A percentile compares a stretch with the other conserved stretches of the same genome.
Conservation (phyloP, 2,113 vertebrate genomes). For the Henicopernis longicauda region DNA sequence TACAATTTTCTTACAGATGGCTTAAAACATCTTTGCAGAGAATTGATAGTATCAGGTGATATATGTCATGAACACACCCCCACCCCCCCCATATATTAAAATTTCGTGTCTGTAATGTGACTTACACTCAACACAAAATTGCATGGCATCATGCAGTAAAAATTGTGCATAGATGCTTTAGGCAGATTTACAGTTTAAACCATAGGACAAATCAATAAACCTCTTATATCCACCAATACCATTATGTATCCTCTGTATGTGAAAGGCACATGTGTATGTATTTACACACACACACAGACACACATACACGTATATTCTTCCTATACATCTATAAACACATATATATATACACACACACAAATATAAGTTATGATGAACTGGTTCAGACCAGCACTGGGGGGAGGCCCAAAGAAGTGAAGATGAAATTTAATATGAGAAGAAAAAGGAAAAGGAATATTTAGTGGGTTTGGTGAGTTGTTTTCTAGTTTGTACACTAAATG, state of each 20-base stretch:
- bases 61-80: background rate
- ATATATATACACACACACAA: background rate
- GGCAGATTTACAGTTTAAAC: background rate
- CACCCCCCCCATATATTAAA: background rate
- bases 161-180: background rate
- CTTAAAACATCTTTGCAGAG: background rate
- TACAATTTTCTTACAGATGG: background rate
- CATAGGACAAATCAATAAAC: background rate
- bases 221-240: background rate
- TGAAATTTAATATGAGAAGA: background rate
- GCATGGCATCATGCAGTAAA: background rate
- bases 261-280: background rate
- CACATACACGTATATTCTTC: background rate
- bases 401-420: background rate
- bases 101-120: background rate
- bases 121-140: background rate
- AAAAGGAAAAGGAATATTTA: background rate
- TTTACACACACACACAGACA: background rate
- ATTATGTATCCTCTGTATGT: background rate
- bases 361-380: background rate
- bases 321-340: background rate
- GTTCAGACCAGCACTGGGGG: background rate
- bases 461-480: background rate
- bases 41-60: background rate
- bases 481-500: background rate